Base-by-base conservation (phyloP, 2,888 invertebrate genomes). In the Fragum fragum region DNA sequence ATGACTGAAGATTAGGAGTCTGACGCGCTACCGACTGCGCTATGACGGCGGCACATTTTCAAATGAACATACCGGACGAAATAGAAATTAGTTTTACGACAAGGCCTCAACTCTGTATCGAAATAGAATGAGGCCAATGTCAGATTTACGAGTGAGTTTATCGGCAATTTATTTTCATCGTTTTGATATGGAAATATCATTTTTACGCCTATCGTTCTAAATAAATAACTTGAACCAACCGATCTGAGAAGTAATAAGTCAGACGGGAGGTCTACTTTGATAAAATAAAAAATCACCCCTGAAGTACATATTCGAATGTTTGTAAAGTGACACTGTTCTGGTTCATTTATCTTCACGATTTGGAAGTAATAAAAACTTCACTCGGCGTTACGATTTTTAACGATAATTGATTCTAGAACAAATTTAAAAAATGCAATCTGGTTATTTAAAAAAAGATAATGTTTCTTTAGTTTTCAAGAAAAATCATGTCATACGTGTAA, bases 131-230 rank as follows among this genome's bases (percentile, higher is more conserved):
- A 14, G 47, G 16, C 47, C n/a, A 47, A 47, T n/a, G 47, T 47
- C 47, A 47, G 47, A 9, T 47, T 47, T 47, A 47, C n/a, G 47
- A n/a, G 47, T 14, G 5, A 9, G 47, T 47, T 47, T 47, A 47
- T 47, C 47, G 47, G 47, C 47, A 47, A 47, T 47, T 47, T 47
- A 28, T 57, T 57, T 57, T 57, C 57, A 57, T 57, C 57, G 28
- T 57, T 57, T 57, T 57, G 57, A 57, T 57, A 57, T 57, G 57
- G 28, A 57, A 57, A 57, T 57, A 57, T 57, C 57, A 57, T 23
- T 57, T 57, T 57, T 57, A 57, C 57, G 26, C 14, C 57, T 57
- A 57, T 57, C 57, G 57, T 18, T 26, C 57, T 57, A 57, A 28
- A 57, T 57, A 57, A 57, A 57, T 57, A 57, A 28, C 18, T 14